Base-by-base conservation (phyloP, 2,888 invertebrate species). In the Callyntrura sp. region DNA sequence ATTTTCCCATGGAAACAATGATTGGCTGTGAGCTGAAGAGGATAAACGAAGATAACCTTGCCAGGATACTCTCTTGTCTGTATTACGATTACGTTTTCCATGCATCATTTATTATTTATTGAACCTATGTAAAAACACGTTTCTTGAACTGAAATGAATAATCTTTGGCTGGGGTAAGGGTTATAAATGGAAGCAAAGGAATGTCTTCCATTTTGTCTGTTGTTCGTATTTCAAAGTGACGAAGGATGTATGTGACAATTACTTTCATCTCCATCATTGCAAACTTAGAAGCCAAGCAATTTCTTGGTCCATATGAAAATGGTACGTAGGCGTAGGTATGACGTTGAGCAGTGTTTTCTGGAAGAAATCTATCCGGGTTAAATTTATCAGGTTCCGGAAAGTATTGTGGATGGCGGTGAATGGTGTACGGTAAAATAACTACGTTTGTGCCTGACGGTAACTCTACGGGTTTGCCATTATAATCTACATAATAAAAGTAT, bases 291-390 rank as follows among this genome's bases (percentile, higher is more conserved):
- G 51, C 78, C 51, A 81, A 28, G 17, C 51, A 78, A 23, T 51
- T 78, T 51, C 48, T 78, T 0, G 51, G 78, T 28, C 70, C 70
- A 11, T 2, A 17, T 1, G 70, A 70, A 14, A 70, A 70, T 1
- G 70, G 70, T 4, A 70, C 17, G 14, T 20, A 70, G 14, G 70
- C 35, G 11, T 70, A 45, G 2, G 45, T 9, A 70, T 70, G 43
- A 9, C 70, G 43, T n/a, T 45, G 17, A 0, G n/a, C 45, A 12
- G 4, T 2, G 11, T 23, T 43, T 14, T 81, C 81, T 17, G 81
- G 60, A 11, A 62, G 60, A 12, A 81, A 81, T 43, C 81, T 12
- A 17, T 81, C 62, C 17, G 81, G 81, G 43, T 81, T 45, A 14
- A 60, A 81, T 17, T 20, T 11, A 1, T 28, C 25, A 0, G 85